Percentiles rank a stretch among this genome's conserved stretches.
Evolutionary conservation across 2,888 invertebrate species (phyloP).

Genomic region (Galeopsomyia nigrocyanea): DNA sequence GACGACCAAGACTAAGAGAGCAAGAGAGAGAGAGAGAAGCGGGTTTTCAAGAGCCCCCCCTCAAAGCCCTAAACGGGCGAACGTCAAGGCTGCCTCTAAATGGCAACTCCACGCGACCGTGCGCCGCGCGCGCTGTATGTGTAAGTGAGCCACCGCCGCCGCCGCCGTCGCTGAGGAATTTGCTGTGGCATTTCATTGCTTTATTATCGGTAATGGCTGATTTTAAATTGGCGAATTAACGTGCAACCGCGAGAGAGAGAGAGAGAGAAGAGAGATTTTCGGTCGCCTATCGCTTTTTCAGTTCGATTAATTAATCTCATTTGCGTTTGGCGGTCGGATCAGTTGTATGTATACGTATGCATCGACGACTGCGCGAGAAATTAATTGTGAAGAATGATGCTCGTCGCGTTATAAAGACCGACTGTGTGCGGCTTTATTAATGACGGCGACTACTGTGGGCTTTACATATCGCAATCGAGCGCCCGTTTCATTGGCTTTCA

Average conservation of each 20-base stretch:
- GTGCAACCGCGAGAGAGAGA: background rate
- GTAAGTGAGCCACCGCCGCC: background rate
- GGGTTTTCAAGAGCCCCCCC: constrained; percentile 57
- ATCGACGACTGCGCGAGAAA: too few species aligned
- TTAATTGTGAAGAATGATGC: too few species aligned
- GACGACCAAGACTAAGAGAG: background rate
- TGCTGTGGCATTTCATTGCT: constrained; percentile 45
- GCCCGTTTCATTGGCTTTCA: too few species aligned
- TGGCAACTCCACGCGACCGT: constrained; percentile 51
- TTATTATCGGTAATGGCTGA: constrained; percentile 46
- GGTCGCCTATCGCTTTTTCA: too few species aligned
- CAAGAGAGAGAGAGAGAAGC: constrained; percentile 45
- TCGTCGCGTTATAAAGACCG: too few species aligned
- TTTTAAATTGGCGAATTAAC: constrained; percentile 45
- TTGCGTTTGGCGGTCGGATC: too few species aligned
- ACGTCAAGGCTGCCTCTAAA: constrained; percentile 65
- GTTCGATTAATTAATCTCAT: too few species aligned
- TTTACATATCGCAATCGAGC: too few species aligned
- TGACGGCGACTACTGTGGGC: too few species aligned
- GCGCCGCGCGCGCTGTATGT: background rate
- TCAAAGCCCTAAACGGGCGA: constrained; percentile 60
- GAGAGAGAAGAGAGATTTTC: too few species aligned
- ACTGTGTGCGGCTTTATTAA: too few species aligned
- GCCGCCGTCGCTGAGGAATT: constrained; percentile 31
- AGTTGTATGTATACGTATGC: too few species aligned